These are phyloP conservation scores for Clivina fossor DNA, from an alignment of 2,888 invertebrate species.

Conservation along the genomic window DNA sequence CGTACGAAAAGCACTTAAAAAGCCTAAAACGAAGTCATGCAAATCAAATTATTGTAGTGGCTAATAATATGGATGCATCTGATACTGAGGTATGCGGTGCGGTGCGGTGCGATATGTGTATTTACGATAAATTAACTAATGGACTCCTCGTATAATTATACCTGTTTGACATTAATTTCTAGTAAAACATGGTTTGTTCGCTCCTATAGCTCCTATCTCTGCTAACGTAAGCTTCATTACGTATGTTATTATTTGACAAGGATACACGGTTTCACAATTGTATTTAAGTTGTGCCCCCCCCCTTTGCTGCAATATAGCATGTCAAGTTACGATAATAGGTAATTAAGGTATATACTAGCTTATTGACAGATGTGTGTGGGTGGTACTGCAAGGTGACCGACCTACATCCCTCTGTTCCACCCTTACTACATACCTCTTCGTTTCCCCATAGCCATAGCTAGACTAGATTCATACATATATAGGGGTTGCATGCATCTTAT, in stretches of 20 bases:
- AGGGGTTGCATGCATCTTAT: too few relatives aligned
- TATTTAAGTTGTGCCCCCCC: constrained; percentile 38
- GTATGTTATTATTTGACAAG: constrained; percentile 28
- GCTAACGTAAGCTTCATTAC: constrained; percentile 15
- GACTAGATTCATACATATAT: too few relatives aligned
- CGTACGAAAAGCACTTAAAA: too few relatives aligned
- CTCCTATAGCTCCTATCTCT: constrained; percentile 2
- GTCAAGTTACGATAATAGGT: constrained; percentile 52
- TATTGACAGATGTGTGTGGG: constrained; percentile 50
- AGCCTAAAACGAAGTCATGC: too few relatives aligned
- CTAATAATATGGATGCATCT: too few relatives aligned
- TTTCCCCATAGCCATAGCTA: too few relatives aligned
- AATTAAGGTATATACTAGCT: constrained; percentile 50
- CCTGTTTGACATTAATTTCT: constrained; percentile 18
- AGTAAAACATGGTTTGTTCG: constrained; percentile 17
- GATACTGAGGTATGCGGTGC: too few relatives aligned
- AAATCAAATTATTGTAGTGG: too few relatives aligned
- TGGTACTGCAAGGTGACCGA: not conserved
- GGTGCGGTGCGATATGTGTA: too few relatives aligned
- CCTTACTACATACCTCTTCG: not conserved
- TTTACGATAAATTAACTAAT: constrained; percentile 21
- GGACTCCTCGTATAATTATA: constrained; percentile 15
- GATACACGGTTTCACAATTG: constrained; percentile 24
- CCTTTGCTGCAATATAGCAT: constrained; percentile 50
- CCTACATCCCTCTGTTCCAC: not conserved